These are phyloP conservation scores for Pachypanchax playfairii DNA, from an alignment of 2,113 vertebrate species.

Conservation along the genomic window DNA sequence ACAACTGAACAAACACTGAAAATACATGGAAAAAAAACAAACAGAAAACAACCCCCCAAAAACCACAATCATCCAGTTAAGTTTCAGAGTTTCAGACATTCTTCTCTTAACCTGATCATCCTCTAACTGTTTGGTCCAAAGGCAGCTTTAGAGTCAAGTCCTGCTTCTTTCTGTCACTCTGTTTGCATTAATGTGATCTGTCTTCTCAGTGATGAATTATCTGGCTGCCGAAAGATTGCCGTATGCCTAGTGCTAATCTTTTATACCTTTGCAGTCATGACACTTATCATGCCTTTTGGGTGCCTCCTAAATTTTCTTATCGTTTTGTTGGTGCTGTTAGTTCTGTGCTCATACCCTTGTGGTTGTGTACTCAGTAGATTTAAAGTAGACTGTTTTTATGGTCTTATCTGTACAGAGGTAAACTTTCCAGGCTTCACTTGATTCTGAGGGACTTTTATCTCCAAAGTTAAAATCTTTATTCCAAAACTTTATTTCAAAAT, in stretches of 20 bases:
- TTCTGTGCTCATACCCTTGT: background rate
- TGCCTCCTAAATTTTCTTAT: conserved; percentile 18
- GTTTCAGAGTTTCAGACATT: conserved; percentile 36
- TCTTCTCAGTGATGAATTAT: conserved; percentile 36
- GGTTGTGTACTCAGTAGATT: conserved; percentile 3
- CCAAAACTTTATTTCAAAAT: background rate
- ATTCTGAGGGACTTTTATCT: background rate
- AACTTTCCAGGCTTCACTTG: background rate
- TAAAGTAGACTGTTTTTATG: conserved; percentile 2
- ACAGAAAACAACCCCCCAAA: no score
- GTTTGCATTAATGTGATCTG: conserved; percentile 22
- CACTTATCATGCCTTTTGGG: conserved; percentile 26
- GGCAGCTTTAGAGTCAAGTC: conserved; percentile 27
- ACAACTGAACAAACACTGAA: no score
- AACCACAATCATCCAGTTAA: no score
- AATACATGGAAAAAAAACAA: no score
- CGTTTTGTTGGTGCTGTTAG: background rate
- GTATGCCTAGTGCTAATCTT: background rate
- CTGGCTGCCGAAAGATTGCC: conserved; percentile 12
- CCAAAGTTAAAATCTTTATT: background rate
- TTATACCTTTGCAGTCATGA: background rate
- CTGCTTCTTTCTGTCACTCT: conserved; percentile 28
- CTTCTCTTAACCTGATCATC: conserved; percentile 30
- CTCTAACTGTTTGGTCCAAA: conserved; percentile 28
- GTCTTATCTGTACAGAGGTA: conserved; percentile 8